These are phyloP conservation scores for Alosa alosa DNA, from an alignment of 2,113 vertebrate species.

Conservation along the genomic window DNA sequence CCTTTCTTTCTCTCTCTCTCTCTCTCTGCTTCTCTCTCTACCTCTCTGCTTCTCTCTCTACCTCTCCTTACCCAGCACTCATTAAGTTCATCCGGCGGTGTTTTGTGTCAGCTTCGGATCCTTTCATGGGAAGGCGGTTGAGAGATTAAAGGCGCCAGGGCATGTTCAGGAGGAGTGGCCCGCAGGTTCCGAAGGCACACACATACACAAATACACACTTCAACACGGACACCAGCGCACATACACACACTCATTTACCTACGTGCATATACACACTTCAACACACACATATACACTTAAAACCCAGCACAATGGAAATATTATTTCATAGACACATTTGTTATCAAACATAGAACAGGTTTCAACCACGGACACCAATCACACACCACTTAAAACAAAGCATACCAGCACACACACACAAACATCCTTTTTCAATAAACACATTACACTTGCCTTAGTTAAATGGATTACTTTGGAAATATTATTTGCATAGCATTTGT, in stretches of 20 bases:
- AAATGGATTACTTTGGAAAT: too few species aligned
- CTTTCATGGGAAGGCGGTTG: conserved; percentile 91
- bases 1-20: background rate
- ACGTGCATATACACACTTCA: background rate
- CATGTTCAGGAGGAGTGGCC: conserved; percentile 80
- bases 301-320: too few species aligned
- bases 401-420: background rate
- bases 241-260: background rate
- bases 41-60: background rate
- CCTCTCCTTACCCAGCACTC: conserved; percentile 72
- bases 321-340: too few species aligned
- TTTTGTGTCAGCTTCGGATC: conserved; percentile 88
- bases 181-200: too few species aligned
- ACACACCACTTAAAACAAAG: conserved; percentile 50
- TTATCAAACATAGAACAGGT: too few species aligned
- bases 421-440: background rate
- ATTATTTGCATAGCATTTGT: background rate
- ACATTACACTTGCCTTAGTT: too few species aligned
- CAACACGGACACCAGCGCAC: conserved; percentile 8
- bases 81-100: conserved; percentile 91
- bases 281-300: conserved; percentile 17
- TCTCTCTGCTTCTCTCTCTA: background rate
- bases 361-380: too few species aligned
- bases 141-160: conserved; percentile 85
- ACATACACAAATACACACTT: background rate